Evolutionary conservation across 1,140 invertebrate genomes (phyloP), one percentile per base, ranked within the genome.

Genomic region (Amyelois transitella): DNA sequence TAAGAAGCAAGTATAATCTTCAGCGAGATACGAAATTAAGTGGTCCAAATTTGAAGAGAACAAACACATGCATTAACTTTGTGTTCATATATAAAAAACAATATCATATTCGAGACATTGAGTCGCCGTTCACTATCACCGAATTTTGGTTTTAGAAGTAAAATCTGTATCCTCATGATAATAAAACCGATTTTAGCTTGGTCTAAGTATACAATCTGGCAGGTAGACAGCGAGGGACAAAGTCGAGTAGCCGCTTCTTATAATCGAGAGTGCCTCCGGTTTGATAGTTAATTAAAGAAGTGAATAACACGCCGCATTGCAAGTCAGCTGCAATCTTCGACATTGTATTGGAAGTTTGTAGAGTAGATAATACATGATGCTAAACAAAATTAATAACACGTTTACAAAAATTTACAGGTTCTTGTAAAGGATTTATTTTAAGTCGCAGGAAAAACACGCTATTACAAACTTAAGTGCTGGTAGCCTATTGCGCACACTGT

Each of bases 241-340:
- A 86, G 77, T 78, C 77, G 75, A 64, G 83, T 81, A 86, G 83
- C 83, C 76, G 70, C 65, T 45, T 71, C 64, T 77, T 81, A 80
- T 83, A 81, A 85, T 84, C 77, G 74, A 81, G 72, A 71, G 72
- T 79, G 75, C 75, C 77, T 72, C 70, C 71, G 72, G 69, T 77
- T 75, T 73, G 77, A 85, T 79, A 83, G 75, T 81, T 87, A 85
- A 85, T 87, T 87, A 87, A 87, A 82, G 80, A 77, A 79, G 74
- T 82, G 80, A 85, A 83, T 85, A 81, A 77, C 69, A 62, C 57
- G 64, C 63, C 54, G 74, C 70, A 70, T 70, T 77, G 69, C 75
- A 76, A 81, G 75, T 82, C 81, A 83, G 69, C 72, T 77, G 74
- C 72, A 75, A 68, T 79, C 76, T 75, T 72, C 70, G 65, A 66